Base-by-base conservation (phyloP, 2,113 vertebrate genomes). In the Hypocryptadius cinnamomeus region DNA sequence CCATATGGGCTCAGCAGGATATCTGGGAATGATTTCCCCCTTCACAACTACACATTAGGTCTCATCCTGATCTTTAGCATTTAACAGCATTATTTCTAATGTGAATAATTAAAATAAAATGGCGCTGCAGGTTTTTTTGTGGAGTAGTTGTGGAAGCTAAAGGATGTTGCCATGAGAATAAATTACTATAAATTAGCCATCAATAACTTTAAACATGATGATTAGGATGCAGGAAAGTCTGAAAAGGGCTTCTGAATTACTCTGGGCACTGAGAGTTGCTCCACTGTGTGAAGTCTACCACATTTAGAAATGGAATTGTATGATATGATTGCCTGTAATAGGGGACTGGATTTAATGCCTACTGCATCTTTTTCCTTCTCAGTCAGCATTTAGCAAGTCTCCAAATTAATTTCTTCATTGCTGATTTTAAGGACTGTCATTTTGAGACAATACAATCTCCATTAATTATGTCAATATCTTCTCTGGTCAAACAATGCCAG, bases 51-150 rank as follows among this genome's bases (percentile, higher is more conserved):
- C 71, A 44, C 20, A 69, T 72, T 82, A 85, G 54, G 23, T 65
- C 59, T 91, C 61, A 82, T 89, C 61, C 53, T 76, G 22, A 61
- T 93, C 64, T 90, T 87, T 82, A 85, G 59, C 57, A 90, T 60
- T 85, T 79, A 87, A 65, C 40, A 56, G 33, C 53, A 51, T 87
- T 85, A 69, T 82, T 92, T 94, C 78, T 92, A 57, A 81, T 48
- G 45, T 82, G 74, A 87, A 85, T 89, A 82, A 85, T 94, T 92
- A 87, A 80, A 87, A 86, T 60, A 44, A 92, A 90, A 76, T 63
- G 18, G 17, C 3, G 2, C 24, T 51, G 35, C 25, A 66, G 19
- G 15, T 15, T 57, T 57, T 59, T 59, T 35, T 78, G 12, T 65
- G 59, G 27, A 66, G 13, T 56, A 83, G 39, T 33, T 53, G 25